Base-by-base conservation (phyloP, 2,113 vertebrate species). In the Burhinus bistriatus region DNA sequence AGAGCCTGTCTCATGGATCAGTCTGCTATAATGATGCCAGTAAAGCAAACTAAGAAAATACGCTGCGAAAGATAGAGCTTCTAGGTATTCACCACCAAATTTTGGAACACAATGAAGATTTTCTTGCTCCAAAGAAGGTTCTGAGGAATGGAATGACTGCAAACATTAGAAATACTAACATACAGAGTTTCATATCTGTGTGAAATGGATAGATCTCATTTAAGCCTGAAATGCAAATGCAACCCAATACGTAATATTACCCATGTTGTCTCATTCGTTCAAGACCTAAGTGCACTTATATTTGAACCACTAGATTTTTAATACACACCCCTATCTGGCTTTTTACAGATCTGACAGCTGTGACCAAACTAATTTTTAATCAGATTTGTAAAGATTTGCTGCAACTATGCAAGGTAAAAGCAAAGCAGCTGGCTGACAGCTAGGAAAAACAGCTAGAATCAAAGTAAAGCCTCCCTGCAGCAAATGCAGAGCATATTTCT, bases 291-390 rank as follows among this genome's bases (percentile, higher is more conserved):
- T 78, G 58, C 22, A 54, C 23, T 83, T 70, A 19, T 8, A 59
- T 8, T 69, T 84, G 34, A 42, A 83, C 6, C 25, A 19, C 25
- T 66, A 9, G 25, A 47, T 70, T 88, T 94, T 91, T 70, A 42
- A 65, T 57, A 61, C 20, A 57, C 19, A 42, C 54, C 4, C 20
- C 7, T 51, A 51, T 51, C 22, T 51, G 49, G 49, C 49, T 82
- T 89, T 87, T 89, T 93, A 82, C 36, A 79, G 14, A 44, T 59
- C 23, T 93, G 52, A 55, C 40, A 91, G 54, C 66, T 90, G 82
- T 65, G 94, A 95, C 22, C 69, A 93, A 97, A 90, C 76, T 90
- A 72, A 81, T 91, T 95, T 97, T 95, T 62, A 95, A 68, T 96
- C 36, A 87, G 13, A 87, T 93, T 95, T 96, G 10, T 73, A 95